A percentile compares a stretch with the other conserved stretches of the same genome.
Evolutionary conservation across 2,113 vertebrate genomes (phyloP).

Genomic region (Bubo blakistoni): DNA sequence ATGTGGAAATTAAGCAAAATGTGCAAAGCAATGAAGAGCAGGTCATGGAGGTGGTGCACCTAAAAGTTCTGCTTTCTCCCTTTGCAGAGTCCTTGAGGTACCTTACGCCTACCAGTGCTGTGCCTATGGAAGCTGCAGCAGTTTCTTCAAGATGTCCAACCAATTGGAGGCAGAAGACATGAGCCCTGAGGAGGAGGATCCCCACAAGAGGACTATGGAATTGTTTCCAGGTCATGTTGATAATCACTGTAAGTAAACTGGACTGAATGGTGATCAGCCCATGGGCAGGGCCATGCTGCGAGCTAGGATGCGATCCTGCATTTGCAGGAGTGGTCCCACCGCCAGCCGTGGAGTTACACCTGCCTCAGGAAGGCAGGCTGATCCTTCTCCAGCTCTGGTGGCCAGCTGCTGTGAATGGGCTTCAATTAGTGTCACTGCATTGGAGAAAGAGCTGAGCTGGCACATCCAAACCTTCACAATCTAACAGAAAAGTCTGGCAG

Average conservation of each 20-base stretch:
- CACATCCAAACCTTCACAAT: background rate
- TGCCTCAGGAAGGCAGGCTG: background rate
- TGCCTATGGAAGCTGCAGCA: constrained; percentile 82
- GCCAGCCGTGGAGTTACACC: background rate
- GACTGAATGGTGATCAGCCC: background rate
- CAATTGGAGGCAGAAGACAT: constrained; percentile 79
- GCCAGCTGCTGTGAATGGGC: background rate
- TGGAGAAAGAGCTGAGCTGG: background rate
- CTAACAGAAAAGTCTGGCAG: background rate
- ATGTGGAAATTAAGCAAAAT: background rate
- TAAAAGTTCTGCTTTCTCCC: background rate
- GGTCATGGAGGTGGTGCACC: background rate
- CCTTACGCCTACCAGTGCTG: constrained; percentile 96
- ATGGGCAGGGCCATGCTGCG: background rate
- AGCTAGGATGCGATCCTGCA: background rate
- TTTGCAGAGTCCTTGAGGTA: constrained; percentile 86
- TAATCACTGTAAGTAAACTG: constrained; percentile 83
- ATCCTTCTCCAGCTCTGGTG: background rate
- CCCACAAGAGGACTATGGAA: constrained; percentile 78
- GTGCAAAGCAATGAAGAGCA: background rate
- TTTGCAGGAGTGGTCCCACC: background rate
- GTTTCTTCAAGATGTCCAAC: constrained; percentile 74
- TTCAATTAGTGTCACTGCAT: background rate
- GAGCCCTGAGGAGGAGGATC: constrained; percentile 79
- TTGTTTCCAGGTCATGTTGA: constrained; percentile 80